Evolutionary conservation across 2,888 invertebrate genomes (phyloP).

Genomic region (Nebria salina): DNA sequence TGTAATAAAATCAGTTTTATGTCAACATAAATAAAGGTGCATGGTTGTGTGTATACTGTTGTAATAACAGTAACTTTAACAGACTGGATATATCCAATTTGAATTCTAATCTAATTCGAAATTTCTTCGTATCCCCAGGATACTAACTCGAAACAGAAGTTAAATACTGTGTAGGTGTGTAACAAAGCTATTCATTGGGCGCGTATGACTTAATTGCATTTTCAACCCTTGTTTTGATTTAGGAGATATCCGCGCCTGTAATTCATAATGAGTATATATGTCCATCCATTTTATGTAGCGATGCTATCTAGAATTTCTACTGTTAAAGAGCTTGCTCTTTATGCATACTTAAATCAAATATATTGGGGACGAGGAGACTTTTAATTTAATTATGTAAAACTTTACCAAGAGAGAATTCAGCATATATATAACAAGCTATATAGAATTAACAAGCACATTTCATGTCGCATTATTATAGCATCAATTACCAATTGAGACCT

Average conservation of each 20-base stretch:
- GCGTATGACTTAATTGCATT: constrained; percentile 17
- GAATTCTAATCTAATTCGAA: not conserved
- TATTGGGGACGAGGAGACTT: too few species aligned
- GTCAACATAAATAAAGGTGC: too few species aligned
- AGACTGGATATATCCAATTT: not conserved
- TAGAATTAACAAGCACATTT: too few species aligned
- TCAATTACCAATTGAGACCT: too few species aligned
- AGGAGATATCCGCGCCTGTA: constrained; percentile 6
- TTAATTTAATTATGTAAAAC: too few species aligned
- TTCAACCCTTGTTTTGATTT: constrained; percentile 13
- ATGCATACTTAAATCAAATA: not conserved
- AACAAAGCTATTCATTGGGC: not conserved
- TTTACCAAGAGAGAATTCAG: too few species aligned
- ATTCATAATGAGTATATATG: not conserved
- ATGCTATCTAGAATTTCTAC: not conserved
- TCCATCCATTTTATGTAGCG: not conserved
- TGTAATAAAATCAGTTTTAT: too few species aligned
- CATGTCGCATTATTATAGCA: too few species aligned
- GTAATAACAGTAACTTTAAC: too few species aligned
- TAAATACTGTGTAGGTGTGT: not conserved
- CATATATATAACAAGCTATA: too few species aligned
- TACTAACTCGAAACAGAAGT: not conserved
- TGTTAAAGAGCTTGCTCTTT: too few species aligned
- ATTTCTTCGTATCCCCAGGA: not conserved
- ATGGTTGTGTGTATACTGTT: too few species aligned